Evolutionary conservation across 2,113 vertebrate species (phyloP).

Genomic region (Plotosus lineatus): DNA sequence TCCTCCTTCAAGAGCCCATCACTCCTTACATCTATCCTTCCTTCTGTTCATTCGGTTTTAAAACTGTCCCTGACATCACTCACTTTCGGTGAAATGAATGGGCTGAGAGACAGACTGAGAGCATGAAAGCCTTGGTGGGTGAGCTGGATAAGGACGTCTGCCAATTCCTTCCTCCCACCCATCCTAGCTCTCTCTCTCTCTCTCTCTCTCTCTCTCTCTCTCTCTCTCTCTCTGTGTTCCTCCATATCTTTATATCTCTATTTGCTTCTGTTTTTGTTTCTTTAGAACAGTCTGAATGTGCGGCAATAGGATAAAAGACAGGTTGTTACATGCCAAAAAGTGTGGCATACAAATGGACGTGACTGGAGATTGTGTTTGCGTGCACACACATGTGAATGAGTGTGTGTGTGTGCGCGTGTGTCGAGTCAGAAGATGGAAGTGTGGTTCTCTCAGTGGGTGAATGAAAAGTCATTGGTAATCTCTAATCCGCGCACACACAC

Average conservation of each 20-base stretch:
- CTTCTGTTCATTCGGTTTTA: neutral
- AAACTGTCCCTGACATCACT: conserved; percentile 18
- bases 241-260: conserved; percentile 17
- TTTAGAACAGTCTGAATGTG: neutral
- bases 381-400: conserved; percentile 6
- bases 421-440: conserved; percentile 28
- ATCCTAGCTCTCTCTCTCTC: conserved; percentile 32
- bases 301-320: conserved; percentile 13
- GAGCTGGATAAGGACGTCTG: conserved; percentile 53
- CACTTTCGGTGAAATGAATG: neutral
- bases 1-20: neutral
- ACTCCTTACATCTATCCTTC: neutral
- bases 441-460: conserved; percentile 45
- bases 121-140: conserved; percentile 18
- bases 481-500: conserved; percentile 44
- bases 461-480: conserved; percentile 42
- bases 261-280: conserved; percentile 3
- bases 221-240: conserved; percentile 22
- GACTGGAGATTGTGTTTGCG: conserved; percentile 4
- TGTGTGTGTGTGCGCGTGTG: neutral
- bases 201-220: conserved; percentile 18
- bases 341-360: conserved; percentile 21
- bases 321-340: conserved; percentile 25
- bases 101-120: conserved; percentile 44
- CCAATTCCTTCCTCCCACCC: conserved; percentile 58